These are phyloP conservation scores for Ornithoptera priamus DNA, from an alignment of 2,888 invertebrate species.

Conservation along the genomic window DNA sequence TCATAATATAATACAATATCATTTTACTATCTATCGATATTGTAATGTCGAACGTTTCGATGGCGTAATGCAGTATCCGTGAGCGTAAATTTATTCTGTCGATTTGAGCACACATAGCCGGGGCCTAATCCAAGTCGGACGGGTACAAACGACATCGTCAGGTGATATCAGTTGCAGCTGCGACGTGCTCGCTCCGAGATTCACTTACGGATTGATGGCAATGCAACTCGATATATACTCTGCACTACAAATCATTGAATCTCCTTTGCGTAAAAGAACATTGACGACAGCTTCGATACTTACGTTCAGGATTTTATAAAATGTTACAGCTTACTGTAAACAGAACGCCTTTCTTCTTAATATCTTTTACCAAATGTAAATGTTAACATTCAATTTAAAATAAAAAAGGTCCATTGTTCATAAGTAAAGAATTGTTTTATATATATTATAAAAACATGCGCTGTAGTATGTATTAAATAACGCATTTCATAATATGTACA, in stretches of 20 bases:
- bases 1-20: background rate
- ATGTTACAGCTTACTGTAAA: too few species aligned
- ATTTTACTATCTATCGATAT: constrained; percentile 14
- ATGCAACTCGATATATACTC: constrained; percentile 57
- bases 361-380: too few species aligned
- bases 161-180: constrained; percentile 68
- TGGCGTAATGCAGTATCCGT: constrained; percentile 42
- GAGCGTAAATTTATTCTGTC: constrained; percentile 52
- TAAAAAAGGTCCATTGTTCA: too few species aligned
- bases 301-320: too few species aligned
- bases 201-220: constrained; percentile 69
- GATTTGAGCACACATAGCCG: constrained; percentile 48
- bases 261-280: constrained; percentile 22
- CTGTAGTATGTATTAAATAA: constrained; percentile 16
- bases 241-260: constrained; percentile 50
- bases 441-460: background rate
- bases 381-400: too few species aligned
- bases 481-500: constrained; percentile 31
- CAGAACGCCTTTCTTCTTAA: too few species aligned
- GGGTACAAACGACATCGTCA: constrained; percentile 68
- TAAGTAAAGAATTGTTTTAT: too few species aligned
- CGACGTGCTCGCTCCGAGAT: constrained; percentile 54
- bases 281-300: background rate
- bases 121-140: constrained; percentile 56
- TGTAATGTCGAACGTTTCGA: constrained; percentile 25